Base-by-base conservation (phyloP, 1,140 invertebrate genomes). In the Leptonema lineaticorne region DNA sequence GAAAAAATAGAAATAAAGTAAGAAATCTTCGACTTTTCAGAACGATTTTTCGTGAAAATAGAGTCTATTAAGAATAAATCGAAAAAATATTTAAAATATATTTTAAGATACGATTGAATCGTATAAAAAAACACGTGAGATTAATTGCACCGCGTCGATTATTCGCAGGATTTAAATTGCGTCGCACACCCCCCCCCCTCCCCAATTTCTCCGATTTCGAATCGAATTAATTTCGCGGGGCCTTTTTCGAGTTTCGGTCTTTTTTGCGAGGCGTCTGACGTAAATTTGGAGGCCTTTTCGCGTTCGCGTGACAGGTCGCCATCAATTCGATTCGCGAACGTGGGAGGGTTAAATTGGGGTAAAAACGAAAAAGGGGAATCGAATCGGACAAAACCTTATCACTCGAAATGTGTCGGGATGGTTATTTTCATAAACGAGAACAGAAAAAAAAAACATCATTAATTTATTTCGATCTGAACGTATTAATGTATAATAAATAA, bases 301-400 rank as follows among this genome's bases (percentile, higher is more conserved):
- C 20, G 26, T 45, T 62, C n/a, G 59, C 59, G 59, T 62, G 59
- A 41, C 30, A 37, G 16, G 26, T 24, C 14, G 30, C 30, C 24
- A 62, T 62, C 30, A 62, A 62, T 62, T 33, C 30, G 30, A 45
- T 22, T 62, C 30, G 59, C n/a, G n/a, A n/a, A n/a, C n/a, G n/a
- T n/a, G n/a, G n/a, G n/a, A n/a, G n/a, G n/a, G n/a, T n/a, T n/a
- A n/a, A n/a, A n/a, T n/a, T n/a, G n/a, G n/a, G n/a, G n/a, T n/a
- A n/a, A n/a, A n/a, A n/a, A n/a, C n/a, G n/a, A n/a, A n/a, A n/a
- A n/a, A n/a, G n/a, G n/a, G n/a, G n/a, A 33, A 26, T 62, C 59
- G 26, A 62, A 62, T 62, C 37, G 18, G 30, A 33, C 14, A 37
- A 45, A n/a, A 62, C 33, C 37, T 62, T 62, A 62, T 62, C 59